Base-by-base conservation (phyloP, 2,888 invertebrate genomes). In the Caenorhabditis uteleia region DNA sequence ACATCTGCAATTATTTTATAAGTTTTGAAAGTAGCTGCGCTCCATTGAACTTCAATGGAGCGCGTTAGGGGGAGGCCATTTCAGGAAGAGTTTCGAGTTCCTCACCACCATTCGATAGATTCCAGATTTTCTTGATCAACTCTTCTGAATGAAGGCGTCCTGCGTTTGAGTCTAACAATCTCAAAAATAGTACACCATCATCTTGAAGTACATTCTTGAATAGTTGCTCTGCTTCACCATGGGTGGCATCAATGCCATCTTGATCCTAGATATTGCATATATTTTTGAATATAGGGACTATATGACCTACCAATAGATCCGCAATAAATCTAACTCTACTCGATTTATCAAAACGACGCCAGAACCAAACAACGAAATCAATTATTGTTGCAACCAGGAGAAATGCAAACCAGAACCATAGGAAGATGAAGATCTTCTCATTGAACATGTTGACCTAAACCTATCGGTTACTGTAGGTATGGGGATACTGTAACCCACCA, bases 401-500 rank as follows among this genome's bases (percentile, higher is more conserved):
- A 16, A 74, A 29, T 3, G 66, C 59, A 45, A 82, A 69, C 79
- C 80, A 82, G 72, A 80, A 82, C 82, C 82, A 82, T 29, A 82
- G 46, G 71, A 80, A 78, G 58, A 82, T 68, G 74, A 75, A 82
- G 62, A 82, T 76, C 70, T 82, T 82, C 68, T 82, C 82, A 74
- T 79, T 80, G 77, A 82, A 78, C 80, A 77, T 80, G 60, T 79
- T 80, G n/a, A 74, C 57, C 70, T 70, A 51, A 25, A 55, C 12
- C 29, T 16, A 44, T 20, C 12, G 10, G n/a, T n/a, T n/a, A 14
- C 47, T 3, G 6, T 1, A 23, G 16, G 1, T n/a, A 5, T 20
- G 23, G 12, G 12, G 46, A 23, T 18, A 33, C 2, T 25, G 36
- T 48, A 51, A 57, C 60, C 54, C 26, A 79, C 77, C 79, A 78